Percentiles rank a stretch among this genome's conserved stretches.
phyloP scores from a whole-genome alignment of 2,113 vertebrate genomes.

The Corythoichthys intestinalis region DNA sequence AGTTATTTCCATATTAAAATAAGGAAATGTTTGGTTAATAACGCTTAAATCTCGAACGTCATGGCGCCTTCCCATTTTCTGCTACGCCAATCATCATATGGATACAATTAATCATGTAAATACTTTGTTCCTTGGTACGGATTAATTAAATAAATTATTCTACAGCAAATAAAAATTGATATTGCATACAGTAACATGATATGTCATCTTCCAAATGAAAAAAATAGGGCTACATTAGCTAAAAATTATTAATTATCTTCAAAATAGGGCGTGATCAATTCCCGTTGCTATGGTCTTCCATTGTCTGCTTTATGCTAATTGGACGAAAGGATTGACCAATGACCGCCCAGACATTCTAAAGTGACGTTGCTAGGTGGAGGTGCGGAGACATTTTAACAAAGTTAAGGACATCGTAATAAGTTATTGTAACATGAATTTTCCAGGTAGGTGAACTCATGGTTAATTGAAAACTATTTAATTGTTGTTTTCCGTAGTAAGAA shows the following conservation, averaged over 20 bases:
- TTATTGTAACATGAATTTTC: not conserved
- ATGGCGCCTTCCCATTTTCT: not conserved
- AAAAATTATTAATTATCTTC: not conserved
- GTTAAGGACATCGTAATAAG: not conserved
- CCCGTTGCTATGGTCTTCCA: slow-evolving; percentile 32
- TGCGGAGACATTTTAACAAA: not conserved
- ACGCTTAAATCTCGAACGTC: not conserved
- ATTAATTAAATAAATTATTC: not conserved
- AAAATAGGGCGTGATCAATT: not conserved
- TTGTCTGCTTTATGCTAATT: slow-evolving; percentile 37
- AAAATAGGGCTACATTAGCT: not conserved
- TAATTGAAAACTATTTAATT: not conserved
- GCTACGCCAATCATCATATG: not conserved
- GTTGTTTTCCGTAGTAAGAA: not conserved
- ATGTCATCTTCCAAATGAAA: not conserved
- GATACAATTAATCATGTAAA: not conserved
- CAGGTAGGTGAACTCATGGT: not conserved
- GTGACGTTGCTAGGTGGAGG: not conserved
- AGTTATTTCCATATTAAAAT: no score
- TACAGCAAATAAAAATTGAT: not conserved
- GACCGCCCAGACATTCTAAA: not conserved
- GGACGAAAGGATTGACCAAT: slow-evolving; percentile 20
- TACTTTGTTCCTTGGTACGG: not conserved
- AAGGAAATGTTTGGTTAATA: not conserved
- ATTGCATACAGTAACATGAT: not conserved